These are phyloP conservation scores for Ichneumoninae sp. DNA, from an alignment of 2,888 invertebrate species.

Conservation along the genomic window DNA sequence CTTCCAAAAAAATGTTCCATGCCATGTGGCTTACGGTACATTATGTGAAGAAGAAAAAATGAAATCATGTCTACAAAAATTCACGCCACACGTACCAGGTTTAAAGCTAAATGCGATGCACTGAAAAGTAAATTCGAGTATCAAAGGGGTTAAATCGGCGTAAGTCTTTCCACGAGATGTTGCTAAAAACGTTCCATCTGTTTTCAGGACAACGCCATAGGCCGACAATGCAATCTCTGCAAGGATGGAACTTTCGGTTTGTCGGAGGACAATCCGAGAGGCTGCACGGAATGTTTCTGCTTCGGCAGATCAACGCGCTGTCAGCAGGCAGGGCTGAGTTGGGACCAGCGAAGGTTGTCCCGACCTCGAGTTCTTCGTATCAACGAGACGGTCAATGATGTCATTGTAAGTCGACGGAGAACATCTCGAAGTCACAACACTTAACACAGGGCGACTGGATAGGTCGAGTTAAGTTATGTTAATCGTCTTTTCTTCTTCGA, in stretches of 20 bases:
- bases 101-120: too few relatives aligned
- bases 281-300: constrained; percentile 98
- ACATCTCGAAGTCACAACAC: constrained; percentile 7
- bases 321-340: constrained; percentile 91
- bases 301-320: constrained; percentile 94
- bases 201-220: constrained; percentile 91
- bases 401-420: constrained; percentile 73
- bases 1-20: too few relatives aligned
- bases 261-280: constrained; percentile 90
- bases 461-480: constrained; percentile 15
- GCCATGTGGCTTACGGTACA: too few relatives aligned
- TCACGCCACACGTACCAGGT: too few relatives aligned
- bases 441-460: background rate
- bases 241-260: constrained; percentile 94
- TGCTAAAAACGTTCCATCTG: background rate
- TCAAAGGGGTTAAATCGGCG: too few relatives aligned
- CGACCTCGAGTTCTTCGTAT: constrained; percentile 83
- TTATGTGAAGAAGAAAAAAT: too few relatives aligned
- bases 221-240: constrained; percentile 94
- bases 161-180: too few relatives aligned
- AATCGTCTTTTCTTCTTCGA: constrained; percentile 37
- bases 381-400: constrained; percentile 79
- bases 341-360: constrained; percentile 91
- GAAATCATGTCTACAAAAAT: too few relatives aligned
- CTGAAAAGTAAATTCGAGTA: too few relatives aligned